A percentile compares a stretch with the other conserved stretches of the same genome.
These are phyloP conservation scores for Spinus pinus DNA, from an alignment of 2,797 vertebrate genomes.

Conservation along the genomic window DNA sequence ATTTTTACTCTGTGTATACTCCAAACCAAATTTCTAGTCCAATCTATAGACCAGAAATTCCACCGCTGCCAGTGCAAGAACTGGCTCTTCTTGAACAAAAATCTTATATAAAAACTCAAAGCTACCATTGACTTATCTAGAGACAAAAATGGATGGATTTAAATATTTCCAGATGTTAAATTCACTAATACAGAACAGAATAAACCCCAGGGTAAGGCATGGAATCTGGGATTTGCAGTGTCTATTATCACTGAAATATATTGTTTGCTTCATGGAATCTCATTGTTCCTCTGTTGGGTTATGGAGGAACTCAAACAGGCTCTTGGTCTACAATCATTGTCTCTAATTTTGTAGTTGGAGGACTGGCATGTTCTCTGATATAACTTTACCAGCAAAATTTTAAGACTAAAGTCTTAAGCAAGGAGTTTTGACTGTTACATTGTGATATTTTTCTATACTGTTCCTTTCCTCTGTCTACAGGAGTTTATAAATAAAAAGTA, in stretches of 20 bases:
- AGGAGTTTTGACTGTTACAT: not conserved
- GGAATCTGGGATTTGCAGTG: not conserved
- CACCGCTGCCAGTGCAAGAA: not conserved
- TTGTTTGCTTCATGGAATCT: not conserved
- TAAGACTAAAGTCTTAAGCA: not conserved
- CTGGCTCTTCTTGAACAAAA: not conserved
- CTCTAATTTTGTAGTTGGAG: not conserved
- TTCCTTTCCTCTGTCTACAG: not conserved
- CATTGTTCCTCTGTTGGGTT: not conserved
- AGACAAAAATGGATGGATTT: not conserved
- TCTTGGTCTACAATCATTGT: not conserved
- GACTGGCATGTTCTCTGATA: not conserved
- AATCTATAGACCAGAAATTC: not conserved
- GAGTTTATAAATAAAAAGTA: not conserved
- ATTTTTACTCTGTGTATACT: not conserved
- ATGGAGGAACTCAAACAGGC: not conserved
- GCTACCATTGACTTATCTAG: not conserved
- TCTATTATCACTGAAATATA: not conserved
- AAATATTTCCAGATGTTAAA: not conserved
- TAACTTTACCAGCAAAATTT: not conserved
- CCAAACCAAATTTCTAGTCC: not conserved
- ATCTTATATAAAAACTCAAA: not conserved
- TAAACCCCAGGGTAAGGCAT: not conserved
- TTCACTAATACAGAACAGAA: not conserved
- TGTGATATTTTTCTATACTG: not conserved